phyloP scores from a whole-genome alignment of 1,140 invertebrate genomes.

The Heliconius nattereri region DNA sequence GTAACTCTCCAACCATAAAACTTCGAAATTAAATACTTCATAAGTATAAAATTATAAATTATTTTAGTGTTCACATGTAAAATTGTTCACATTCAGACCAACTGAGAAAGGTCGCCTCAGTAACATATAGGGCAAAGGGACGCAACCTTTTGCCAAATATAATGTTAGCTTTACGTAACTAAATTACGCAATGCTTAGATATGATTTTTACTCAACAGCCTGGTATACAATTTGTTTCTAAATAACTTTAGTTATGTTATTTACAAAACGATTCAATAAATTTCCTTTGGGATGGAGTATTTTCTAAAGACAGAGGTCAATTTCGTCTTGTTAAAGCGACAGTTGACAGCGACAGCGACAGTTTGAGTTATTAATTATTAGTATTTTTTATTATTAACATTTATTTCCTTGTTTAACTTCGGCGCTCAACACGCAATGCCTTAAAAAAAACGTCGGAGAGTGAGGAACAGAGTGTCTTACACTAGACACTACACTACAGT shows the following conservation, averaged over 20 bases:
- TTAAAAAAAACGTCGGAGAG: background rate
- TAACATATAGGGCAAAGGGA: constrained; percentile 6
- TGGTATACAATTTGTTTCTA: too few relatives aligned
- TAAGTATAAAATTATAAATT: background rate
- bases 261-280: too few relatives aligned
- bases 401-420: too few relatives aligned
- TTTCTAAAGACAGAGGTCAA: too few relatives aligned
- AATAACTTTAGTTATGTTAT: too few relatives aligned
- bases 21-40: background rate
- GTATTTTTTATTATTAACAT: too few relatives aligned
- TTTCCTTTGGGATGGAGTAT: too few relatives aligned
- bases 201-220: background rate
- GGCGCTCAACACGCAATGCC: too few relatives aligned
- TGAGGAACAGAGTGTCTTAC: background rate
- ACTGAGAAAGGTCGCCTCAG: background rate
- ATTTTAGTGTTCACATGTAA: background rate
- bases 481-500: background rate
- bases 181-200: background rate
- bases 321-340: background rate
- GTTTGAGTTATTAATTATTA: too few relatives aligned
- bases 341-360: background rate
- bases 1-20: background rate
- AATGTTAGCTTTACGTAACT: constrained; percentile 10
- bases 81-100: background rate
- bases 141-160: constrained; percentile 14